A percentile compares a stretch with the other conserved stretches of the same genome.
Evolutionary conservation across 2,888 invertebrate genomes (phyloP).

Genomic region (Eupeodes latifasciatus): DNA sequence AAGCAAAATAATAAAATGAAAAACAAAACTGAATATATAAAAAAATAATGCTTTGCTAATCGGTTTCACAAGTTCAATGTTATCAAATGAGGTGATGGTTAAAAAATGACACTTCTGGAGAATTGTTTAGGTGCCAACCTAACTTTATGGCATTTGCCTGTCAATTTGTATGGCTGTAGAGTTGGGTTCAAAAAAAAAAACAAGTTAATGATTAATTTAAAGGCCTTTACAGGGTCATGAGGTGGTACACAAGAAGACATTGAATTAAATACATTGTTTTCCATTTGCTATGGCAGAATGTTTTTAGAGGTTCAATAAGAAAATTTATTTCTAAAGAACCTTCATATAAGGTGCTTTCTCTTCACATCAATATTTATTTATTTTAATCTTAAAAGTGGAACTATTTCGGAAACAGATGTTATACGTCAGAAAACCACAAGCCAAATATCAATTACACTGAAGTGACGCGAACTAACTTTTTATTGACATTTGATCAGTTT

Average conservation of each 20-base stretch:
- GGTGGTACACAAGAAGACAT: background rate
- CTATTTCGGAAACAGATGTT: no score
- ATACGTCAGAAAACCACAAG: no score
- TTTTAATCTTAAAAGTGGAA: no score
- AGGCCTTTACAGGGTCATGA: background rate
- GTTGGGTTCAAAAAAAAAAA: background rate
- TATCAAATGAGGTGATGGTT: constrained; percentile 40
- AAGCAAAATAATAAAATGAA: background rate
- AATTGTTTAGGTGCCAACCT: background rate
- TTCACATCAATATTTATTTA: no score
- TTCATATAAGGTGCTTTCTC: no score
- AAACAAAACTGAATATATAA: background rate
- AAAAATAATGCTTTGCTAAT: constrained; percentile 35
- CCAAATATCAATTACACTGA: no score
- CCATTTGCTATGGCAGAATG: no score
- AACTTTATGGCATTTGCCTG: background rate
- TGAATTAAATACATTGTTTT: background rate
- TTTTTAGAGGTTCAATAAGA: no score
- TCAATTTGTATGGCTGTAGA: background rate
- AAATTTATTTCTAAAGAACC: no score
- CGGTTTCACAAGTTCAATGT: constrained; percentile 58
- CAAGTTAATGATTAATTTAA: background rate
- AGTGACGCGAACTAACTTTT: no score
- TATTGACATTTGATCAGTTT: no score
- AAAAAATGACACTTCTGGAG: constrained; percentile 22